Evolutionary conservation across 2,797 vertebrate genomes (phyloP).

Genomic region (Oryzias dopingdopingensis): DNA sequence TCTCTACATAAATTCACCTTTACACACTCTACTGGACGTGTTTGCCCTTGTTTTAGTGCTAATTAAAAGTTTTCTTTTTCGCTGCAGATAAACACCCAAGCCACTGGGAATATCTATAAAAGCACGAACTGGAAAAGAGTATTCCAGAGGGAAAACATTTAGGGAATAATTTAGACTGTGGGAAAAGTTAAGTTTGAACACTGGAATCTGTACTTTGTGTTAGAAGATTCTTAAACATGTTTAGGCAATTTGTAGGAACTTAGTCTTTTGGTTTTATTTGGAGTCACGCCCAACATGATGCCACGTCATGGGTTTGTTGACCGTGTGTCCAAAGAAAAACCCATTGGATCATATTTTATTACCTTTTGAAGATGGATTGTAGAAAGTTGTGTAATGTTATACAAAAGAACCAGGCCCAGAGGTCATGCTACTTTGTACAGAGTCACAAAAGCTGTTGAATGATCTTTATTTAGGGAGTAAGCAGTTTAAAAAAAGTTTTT

Average conservation of each 20-base stretch:
- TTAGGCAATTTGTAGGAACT: no score
- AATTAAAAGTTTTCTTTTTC: conserved; percentile 18
- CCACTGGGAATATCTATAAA: no score
- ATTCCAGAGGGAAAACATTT: neutral
- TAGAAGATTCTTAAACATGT: no score
- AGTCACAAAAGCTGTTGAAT: no score
- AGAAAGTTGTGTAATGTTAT: neutral
- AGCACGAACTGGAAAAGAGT: no score
- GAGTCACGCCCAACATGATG: no score
- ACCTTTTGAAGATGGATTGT: neutral
- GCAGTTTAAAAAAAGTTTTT: no score
- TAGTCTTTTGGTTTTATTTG: no score
- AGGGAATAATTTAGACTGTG: conserved; percentile 19
- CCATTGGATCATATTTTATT: neutral
- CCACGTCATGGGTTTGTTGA: no score
- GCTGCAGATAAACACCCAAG: neutral
- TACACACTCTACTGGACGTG: neutral
- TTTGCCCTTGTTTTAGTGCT: conserved; percentile 13
- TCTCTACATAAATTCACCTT: conserved; percentile 19
- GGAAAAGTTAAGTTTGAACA: neutral
- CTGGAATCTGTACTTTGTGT: no score
- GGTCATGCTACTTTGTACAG: neutral
- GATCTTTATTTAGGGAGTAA: no score
- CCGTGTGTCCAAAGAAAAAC: no score
- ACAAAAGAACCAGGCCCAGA: neutral